Base-by-base conservation (phyloP, 2,113 vertebrate species). In the Halcyon senegalensis region DNA sequence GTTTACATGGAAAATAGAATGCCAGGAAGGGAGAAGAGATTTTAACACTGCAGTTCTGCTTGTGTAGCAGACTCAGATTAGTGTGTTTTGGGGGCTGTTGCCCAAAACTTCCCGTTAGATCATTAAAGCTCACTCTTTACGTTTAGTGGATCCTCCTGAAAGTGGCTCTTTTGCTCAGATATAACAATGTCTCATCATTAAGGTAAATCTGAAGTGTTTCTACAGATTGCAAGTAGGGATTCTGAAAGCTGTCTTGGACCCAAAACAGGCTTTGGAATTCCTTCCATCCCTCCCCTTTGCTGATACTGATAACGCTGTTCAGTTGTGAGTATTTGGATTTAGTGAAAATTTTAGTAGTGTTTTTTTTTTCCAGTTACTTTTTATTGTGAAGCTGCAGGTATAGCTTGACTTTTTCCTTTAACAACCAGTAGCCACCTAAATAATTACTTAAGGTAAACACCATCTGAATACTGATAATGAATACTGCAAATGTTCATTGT, bases 161-260 rank as follows among this genome's bases (percentile, higher is more conserved):
- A 68, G 27, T 33, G 3, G 7, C 10, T 51, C 6, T 56, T 92
- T 33, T 66, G 4, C 20, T 90, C 46, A 35, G 7, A 15, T 58
- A 23, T 16, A 73, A 3, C 24, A 51, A 19, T 33, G 7, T 59
- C 60, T 76, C 31, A 21, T 24, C 0, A 1, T 27, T 53, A 3
- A 21, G 11, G 16, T 75, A 11, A 3, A 53, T 78, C 33, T 62
- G 35, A 56, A 74, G 18, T 68, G 21, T 35, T 85, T 73, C 20
- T 41, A 41, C 9, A 50, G 16, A 6, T 4, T 50, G 6, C 30
- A 87, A 56, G 9, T 3, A 48, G 30, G 28, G 48, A 7, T 90
- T 43, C 46, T 55, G 28, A 83, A 80, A 79, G 25, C 2, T 31
- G 8, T 31, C 15, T n/a, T 55, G 23, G 10, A 12, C 8, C 12